Percentiles rank a stretch among this genome's conserved stretches.
Conservation (phyloP, 2,888 invertebrate species). For the Melikaiella ostensackeni region DNA sequence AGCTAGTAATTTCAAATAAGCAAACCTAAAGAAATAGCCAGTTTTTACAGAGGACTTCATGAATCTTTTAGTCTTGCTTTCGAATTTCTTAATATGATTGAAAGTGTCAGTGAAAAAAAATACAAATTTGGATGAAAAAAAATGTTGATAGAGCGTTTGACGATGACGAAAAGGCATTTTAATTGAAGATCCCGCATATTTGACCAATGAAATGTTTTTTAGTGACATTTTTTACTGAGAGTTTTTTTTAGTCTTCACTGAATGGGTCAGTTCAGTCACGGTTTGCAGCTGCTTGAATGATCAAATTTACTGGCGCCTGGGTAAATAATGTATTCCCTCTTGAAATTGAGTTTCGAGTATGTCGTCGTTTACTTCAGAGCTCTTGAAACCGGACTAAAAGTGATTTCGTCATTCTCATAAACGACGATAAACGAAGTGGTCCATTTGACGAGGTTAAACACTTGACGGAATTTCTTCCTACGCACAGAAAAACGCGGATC, state of each 20-base stretch:
- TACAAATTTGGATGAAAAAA: neutral
- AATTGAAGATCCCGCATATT: neutral
- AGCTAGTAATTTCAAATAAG: too few relatives aligned
- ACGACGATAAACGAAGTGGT: conserved; percentile 60
- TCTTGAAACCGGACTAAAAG: conserved; percentile 57
- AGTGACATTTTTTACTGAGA: conserved; percentile 9
- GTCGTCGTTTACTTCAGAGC: conserved; percentile 40
- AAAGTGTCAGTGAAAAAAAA: neutral
- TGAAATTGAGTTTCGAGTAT: conserved; percentile 22
- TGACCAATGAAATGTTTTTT: conserved; percentile 1
- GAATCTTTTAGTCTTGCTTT: too few relatives aligned
- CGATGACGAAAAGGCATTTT: neutral
- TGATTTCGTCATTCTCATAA: conserved; percentile 61
- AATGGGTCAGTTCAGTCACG: neutral
- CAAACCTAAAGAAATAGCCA: too few relatives aligned
- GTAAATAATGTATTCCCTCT: conserved; percentile 30
- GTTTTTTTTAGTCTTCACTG: neutral
- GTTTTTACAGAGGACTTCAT: too few relatives aligned
- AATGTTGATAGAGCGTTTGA: neutral
- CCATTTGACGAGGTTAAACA: conserved; percentile 61
- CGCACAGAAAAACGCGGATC: too few relatives aligned
- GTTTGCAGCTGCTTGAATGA: conserved; percentile 30
- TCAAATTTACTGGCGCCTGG: conserved; percentile 23
- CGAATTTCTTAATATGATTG: neutral
- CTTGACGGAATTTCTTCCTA: conserved; percentile 45